Evolutionary conservation across 2,797 vertebrate species (phyloP).

Genomic region (Antrozous pallidus): DNA sequence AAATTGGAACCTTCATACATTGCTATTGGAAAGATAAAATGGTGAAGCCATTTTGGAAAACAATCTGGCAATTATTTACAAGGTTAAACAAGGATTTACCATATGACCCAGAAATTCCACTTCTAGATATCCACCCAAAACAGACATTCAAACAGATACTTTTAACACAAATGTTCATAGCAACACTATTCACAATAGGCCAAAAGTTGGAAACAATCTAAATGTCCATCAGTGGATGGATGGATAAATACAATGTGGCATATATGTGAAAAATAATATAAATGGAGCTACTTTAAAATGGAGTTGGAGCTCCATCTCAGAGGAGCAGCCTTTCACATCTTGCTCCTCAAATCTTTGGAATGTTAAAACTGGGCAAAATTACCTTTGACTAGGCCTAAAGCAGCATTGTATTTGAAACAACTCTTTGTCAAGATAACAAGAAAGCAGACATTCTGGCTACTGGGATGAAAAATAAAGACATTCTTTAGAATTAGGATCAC

Average conservation of each 20-base stretch:
- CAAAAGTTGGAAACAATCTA: neutral
- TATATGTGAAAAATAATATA: neutral
- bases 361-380: neutral
- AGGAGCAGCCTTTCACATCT: neutral
- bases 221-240: neutral
- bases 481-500: neutral
- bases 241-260: neutral
- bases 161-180: neutral
- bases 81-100: neutral
- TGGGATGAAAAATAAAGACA: neutral
- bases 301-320: neutral
- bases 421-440: neutral
- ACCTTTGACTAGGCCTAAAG: neutral
- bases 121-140: neutral
- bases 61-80: neutral
- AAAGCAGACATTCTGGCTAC: neutral
- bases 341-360: neutral
- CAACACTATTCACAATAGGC: neutral
- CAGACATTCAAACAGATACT: neutral
- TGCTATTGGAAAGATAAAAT: neutral
- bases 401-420: neutral
- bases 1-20: neutral
- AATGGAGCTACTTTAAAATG: neutral
- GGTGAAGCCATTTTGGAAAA: neutral
- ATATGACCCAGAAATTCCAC: neutral